These are phyloP conservation scores for Chironomus striatipennis DNA, from an alignment of 1,140 invertebrate genomes.

Conservation along the genomic window DNA sequence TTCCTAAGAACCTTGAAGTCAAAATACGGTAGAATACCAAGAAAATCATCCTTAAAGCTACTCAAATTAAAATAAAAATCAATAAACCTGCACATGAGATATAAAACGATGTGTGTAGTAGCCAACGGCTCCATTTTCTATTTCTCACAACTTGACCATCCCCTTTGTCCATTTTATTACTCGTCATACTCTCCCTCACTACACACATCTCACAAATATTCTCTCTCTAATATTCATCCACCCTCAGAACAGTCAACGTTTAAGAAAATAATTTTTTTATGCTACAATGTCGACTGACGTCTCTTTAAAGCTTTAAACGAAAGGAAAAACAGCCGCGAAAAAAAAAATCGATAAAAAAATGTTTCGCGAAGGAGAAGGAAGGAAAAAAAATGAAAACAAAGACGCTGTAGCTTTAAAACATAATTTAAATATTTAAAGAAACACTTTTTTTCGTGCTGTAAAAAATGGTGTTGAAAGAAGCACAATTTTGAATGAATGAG, in stretches of 20 bases:
- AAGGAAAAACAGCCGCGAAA: conserved; percentile 19
- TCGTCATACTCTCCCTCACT: background rate
- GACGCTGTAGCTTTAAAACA: conserved; percentile 22
- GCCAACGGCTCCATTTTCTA: conserved; percentile 13
- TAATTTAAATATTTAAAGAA: conserved; percentile 24
- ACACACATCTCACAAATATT: background rate
- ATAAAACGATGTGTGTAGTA: background rate
- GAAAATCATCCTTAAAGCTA: too few relatives aligned
- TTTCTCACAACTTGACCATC: background rate
- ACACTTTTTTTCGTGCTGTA: conserved; percentile 11
- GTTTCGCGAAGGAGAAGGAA: conserved; percentile 10
- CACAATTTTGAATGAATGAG: conserved; percentile 20
- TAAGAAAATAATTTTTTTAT: background rate
- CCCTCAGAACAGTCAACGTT: background rate
- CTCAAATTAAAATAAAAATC: too few relatives aligned
- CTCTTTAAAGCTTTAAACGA: conserved; percentile 14
- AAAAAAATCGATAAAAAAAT: conserved; percentile 20
- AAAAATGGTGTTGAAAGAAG: conserved; percentile 21
- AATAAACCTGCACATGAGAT: too few relatives aligned
- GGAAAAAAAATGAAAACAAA: conserved; percentile 23
- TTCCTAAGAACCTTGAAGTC: too few relatives aligned
- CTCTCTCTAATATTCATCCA: background rate
- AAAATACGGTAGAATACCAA: too few relatives aligned
- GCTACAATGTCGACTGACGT: background rate
- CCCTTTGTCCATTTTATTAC: conserved; percentile 15